A percentile compares a stretch with the other conserved stretches of the same genome.
Evolutionary conservation across 2,797 vertebrate species (phyloP).

Genomic region (Acrocephalus scirpaceus): DNA sequence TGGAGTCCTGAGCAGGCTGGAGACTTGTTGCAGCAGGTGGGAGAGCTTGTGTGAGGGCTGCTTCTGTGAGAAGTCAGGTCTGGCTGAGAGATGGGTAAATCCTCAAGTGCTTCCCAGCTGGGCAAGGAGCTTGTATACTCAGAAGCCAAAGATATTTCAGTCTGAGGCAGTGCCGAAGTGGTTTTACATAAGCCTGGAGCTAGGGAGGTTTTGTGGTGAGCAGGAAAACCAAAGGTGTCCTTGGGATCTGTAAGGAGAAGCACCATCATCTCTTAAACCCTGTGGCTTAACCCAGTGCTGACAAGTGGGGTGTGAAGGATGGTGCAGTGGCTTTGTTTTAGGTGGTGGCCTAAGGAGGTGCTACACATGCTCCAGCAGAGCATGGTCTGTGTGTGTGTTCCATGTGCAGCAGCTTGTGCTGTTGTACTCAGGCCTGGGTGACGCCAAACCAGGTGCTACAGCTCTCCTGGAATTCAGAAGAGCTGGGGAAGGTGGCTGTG

Average conservation of each 20-base stretch:
- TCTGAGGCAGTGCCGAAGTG: not conserved
- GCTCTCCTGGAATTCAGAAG: not conserved
- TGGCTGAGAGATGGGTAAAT: not conserved
- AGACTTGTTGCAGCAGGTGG: not conserved
- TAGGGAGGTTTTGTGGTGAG: not conserved
- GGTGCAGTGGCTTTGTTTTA: not conserved
- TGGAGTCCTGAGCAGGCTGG: not conserved
- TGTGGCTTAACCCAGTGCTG: fast-evolving
- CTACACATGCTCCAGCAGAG: fast-evolving
- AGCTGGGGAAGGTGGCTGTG: not conserved
- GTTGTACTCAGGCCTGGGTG: too few species aligned
- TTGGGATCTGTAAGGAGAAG: not conserved
- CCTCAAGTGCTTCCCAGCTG: not conserved
- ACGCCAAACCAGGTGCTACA: not conserved
- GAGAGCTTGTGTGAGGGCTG: not conserved
- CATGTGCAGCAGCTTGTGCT: fast-evolving
- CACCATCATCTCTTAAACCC: not conserved
- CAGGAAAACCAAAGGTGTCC: not conserved
- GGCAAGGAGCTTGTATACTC: not conserved
- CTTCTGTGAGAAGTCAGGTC: not conserved
- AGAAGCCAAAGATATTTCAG: not conserved
- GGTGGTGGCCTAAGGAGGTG: not conserved
- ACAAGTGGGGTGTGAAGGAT: fast-evolving
- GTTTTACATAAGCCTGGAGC: not conserved
- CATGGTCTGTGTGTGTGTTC: not conserved